Evolutionary conservation across 2,888 invertebrate genomes (phyloP).

Genomic region (Seladonia tumulorum): DNA sequence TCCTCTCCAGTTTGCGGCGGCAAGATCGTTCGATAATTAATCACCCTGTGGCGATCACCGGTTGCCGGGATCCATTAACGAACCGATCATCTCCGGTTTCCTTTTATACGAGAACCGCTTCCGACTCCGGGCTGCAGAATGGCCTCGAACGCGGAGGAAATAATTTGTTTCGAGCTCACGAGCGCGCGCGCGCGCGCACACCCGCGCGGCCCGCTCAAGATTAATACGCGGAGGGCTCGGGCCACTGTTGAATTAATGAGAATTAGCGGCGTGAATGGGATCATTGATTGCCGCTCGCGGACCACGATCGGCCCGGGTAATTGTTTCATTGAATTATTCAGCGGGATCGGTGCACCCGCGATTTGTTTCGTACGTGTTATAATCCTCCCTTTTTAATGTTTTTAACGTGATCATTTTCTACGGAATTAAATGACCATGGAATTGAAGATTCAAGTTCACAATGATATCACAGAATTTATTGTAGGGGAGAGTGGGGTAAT

Average conservation of each 20-base stretch:
- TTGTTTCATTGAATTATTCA: slow-evolving; percentile 39
- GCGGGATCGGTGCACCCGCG: slow-evolving; percentile 11
- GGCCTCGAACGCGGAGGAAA: slow-evolving; percentile 31
- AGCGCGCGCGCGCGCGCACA: neutral
- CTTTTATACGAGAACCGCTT: slow-evolving; percentile 46
- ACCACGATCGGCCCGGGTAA: slow-evolving; percentile 16
- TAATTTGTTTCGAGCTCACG: slow-evolving; percentile 27
- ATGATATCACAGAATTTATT: too few relatives aligned
- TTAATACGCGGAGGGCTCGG: slow-evolving; percentile 25
- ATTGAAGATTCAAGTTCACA: neutral
- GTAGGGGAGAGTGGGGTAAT: too few relatives aligned
- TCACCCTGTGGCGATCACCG: slow-evolving; percentile 72
- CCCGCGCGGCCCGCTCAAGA: slow-evolving; percentile 11
- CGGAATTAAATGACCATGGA: neutral
- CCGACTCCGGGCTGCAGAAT: slow-evolving; percentile 25
- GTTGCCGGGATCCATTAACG: slow-evolving; percentile 67
- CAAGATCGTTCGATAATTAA: slow-evolving; percentile 74
- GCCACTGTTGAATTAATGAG: slow-evolving; percentile 37
- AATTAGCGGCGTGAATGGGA: slow-evolving; percentile 39
- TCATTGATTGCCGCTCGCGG: slow-evolving; percentile 31
- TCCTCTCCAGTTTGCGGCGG: slow-evolving; percentile 32
- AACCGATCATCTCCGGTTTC: slow-evolving; percentile 65
- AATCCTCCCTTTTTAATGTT: neutral
- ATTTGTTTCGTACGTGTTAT: neutral
- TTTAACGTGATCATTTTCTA: too few relatives aligned